Percentiles rank a stretch among this genome's conserved stretches.
Evolutionary conservation across 2,888 invertebrate species (phyloP).

Genomic region (Gnatocerus cornutus): DNA sequence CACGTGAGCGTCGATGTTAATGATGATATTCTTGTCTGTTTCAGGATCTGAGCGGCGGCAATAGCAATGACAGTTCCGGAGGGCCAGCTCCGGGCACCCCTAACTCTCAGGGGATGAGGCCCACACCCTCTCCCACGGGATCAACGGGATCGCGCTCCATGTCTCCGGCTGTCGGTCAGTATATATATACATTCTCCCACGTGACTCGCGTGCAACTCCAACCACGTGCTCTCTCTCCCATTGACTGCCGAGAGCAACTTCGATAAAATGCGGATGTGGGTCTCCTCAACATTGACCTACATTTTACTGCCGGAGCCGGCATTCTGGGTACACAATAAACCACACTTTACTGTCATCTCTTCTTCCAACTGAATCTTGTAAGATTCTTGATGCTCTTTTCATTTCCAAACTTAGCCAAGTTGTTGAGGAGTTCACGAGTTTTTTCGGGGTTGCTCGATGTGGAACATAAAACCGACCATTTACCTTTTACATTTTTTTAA

Average conservation of each 20-base stretch:
- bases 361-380: slow-evolving; percentile 23
- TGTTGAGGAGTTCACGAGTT: not conserved
- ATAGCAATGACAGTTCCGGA: slow-evolving; percentile 77
- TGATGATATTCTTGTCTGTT: slow-evolving; percentile 53
- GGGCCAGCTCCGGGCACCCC: slow-evolving; percentile 80
- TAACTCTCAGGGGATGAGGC: slow-evolving; percentile 88
- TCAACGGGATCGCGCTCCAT: slow-evolving; percentile 96
- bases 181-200: slow-evolving; percentile 50
- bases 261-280: slow-evolving; percentile 60
- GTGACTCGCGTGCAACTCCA: slow-evolving; percentile 54
- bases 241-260: slow-evolving; percentile 58
- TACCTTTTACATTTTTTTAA: no score
- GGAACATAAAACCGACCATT: no score
- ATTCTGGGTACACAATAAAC: slow-evolving; percentile 55
- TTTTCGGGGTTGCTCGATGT: no score
- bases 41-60: slow-evolving; percentile 86
- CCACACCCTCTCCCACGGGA: slow-evolving; percentile 94
- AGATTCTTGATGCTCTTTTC: slow-evolving; percentile 23
- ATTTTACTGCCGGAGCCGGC: slow-evolving; percentile 60
- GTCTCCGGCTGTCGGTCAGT: slow-evolving; percentile 97
- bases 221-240: slow-evolving; percentile 55
- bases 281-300: slow-evolving; percentile 63
- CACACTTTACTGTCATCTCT: slow-evolving; percentile 45
- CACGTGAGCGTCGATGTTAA: slow-evolving; percentile 19
- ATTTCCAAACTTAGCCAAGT: not conserved